phyloP scores from a whole-genome alignment of 2,888 invertebrate species.

The Platypus cylindrus region DNA sequence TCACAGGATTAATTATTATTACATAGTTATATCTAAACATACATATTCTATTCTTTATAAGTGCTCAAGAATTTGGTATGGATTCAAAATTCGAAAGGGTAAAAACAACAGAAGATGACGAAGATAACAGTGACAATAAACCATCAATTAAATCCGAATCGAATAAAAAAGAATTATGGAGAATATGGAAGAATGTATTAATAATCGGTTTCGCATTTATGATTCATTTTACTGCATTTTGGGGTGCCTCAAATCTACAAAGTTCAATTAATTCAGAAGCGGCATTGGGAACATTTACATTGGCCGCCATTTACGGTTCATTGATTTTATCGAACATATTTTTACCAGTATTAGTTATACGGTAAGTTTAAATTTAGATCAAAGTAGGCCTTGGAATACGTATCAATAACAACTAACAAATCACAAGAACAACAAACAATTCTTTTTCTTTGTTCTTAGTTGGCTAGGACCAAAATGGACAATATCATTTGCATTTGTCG shows the following conservation, averaged over 20 bases:
- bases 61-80: constrained; percentile 18
- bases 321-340: constrained; percentile 83
- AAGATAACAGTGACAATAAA: constrained; percentile 15
- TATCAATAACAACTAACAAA: too few relatives aligned
- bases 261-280: constrained; percentile 75
- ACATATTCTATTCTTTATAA: too few relatives aligned
- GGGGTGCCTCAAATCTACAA: constrained; percentile 70
- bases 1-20: too few relatives aligned
- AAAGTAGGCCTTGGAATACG: too few relatives aligned
- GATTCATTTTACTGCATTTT: constrained; percentile 87
- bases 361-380: constrained; percentile 51
- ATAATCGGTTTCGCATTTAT: constrained; percentile 80
- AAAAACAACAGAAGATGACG: constrained; percentile 22
- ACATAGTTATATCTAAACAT: too few relatives aligned
- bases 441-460: constrained; percentile 36
- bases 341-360: constrained; percentile 71
- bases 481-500: constrained; percentile 67
- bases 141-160: constrained; percentile 34
- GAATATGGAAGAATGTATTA: constrained; percentile 73
- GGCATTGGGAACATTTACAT: constrained; percentile 70
- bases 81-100: constrained; percentile 26
- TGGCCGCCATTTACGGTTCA: constrained; percentile 77
- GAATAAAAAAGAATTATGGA: constrained; percentile 51
- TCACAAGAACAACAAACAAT: too few relatives aligned
- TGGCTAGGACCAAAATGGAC: constrained; percentile 88